phyloP scores from a whole-genome alignment of 1,140 invertebrate species.

The Heterodera schachtii region DNA sequence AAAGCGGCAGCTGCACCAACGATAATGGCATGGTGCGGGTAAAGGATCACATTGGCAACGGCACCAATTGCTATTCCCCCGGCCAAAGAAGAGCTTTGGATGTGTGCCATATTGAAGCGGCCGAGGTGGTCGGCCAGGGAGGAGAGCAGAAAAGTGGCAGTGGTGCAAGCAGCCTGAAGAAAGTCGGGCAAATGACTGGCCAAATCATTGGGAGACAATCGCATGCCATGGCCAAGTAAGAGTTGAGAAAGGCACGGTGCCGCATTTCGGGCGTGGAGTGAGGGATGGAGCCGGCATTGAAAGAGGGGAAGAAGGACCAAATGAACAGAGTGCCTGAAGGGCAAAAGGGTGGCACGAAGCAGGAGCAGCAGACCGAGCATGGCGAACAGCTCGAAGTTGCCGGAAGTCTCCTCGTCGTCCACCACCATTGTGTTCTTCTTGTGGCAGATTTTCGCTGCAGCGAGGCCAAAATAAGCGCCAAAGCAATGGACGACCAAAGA shows the following conservation, averaged over 20 bases:
- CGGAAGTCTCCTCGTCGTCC: slow-evolving; percentile 55
- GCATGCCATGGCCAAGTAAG: slow-evolving; percentile 68
- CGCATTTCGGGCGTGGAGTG: slow-evolving; percentile 60
- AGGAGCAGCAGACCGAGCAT: slow-evolving; percentile 55
- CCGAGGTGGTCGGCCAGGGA: slow-evolving; percentile 63
- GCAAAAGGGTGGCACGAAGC: slow-evolving; percentile 20
- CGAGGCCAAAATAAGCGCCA: slow-evolving; percentile 84
- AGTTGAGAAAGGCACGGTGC: slow-evolving; percentile 70
- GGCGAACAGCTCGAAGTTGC: slow-evolving; percentile 57
- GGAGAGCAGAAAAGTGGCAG: slow-evolving; percentile 68
- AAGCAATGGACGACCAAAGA: slow-evolving; percentile 92
- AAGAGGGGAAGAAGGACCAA: slow-evolving; percentile 69
- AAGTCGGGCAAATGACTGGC: not conserved
- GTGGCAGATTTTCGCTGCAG: slow-evolving; percentile 50
- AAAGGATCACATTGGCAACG: slow-evolving; percentile 75
- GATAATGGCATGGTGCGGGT: slow-evolving; percentile 81
- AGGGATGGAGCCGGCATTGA: slow-evolving; percentile 65
- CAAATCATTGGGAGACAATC: not conserved
- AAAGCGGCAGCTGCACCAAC: slow-evolving; percentile 80
- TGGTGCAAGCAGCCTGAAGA: slow-evolving; percentile 63
- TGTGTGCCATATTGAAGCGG: slow-evolving; percentile 64
- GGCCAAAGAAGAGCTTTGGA: slow-evolving; percentile 69
- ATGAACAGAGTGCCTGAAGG: slow-evolving; percentile 67
- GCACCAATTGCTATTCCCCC: slow-evolving; percentile 73
- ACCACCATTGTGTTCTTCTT: slow-evolving; percentile 49